Base-by-base conservation (phyloP, 2,888 invertebrate genomes). In the Epistrophe grossulariae region DNA sequence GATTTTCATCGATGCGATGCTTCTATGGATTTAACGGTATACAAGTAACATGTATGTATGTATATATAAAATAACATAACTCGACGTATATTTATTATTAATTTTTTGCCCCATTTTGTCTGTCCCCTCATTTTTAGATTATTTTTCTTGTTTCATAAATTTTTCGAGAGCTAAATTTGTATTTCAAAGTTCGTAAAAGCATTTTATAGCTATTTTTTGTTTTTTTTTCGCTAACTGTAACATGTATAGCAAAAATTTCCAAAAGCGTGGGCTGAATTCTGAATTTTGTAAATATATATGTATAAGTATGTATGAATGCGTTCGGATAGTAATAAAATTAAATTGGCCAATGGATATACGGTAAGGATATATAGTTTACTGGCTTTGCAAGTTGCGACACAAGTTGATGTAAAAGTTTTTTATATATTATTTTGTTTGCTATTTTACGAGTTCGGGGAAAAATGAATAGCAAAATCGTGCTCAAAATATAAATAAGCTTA, bases 401-500 rank as follows among this genome's bases (percentile, higher is more conserved):
- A 81, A 76, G 76, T 78, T 70, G 79, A 79, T 82, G 76, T 79
- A 83, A 87, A 87, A 83, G 79, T 83, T 87, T 70, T 24, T 87
- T 87, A 82, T 79, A 83, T 74, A 83, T 62, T 82, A 79, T 78
- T 76, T 71, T 82, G 82, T 79, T 76, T 71, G 62, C 64, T 66
- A 87, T 83, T 87, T 87, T 87, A 87, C 79, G 87, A 87, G 79
- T 74, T 79, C 15, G 83, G 45, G 79, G 79, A 87, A 87, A 87
- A 87, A 88, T 88, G 84, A 88, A 88, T 84, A 84, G 88, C 68
- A 77, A 84, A 88, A 88, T 84, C 88, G 88, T 88, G 88, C 77
- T 62, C 19, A 50, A 88, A 88, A 88, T 88, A 79, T 79, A 79
- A 77, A 84, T 64, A 64, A 38, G 10, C 40, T 40, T 13, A 31